phyloP scores from a whole-genome alignment of 1,140 invertebrate species.

The Cylas formicarius region DNA sequence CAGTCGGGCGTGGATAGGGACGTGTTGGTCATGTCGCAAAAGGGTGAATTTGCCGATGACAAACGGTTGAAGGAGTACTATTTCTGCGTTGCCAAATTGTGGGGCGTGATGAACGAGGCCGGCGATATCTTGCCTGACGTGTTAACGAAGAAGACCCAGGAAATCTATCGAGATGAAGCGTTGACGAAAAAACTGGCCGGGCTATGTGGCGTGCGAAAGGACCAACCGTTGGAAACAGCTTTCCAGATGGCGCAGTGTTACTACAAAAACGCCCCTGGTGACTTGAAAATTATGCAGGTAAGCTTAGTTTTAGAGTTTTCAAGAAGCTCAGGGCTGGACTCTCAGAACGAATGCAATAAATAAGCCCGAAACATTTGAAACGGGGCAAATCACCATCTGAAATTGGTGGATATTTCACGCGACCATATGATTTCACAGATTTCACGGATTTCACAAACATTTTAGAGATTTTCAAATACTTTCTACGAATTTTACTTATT shows the following conservation, averaged over 20 bases:
- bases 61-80: slow-evolving; percentile 40
- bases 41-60: slow-evolving; percentile 15
- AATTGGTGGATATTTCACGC: too few species aligned
- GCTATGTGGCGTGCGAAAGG: slow-evolving; percentile 41
- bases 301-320: too few species aligned
- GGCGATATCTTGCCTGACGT: slow-evolving; percentile 40
- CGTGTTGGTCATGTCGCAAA: slow-evolving; percentile 6
- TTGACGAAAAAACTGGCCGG: slow-evolving; percentile 38
- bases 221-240: slow-evolving; percentile 41
- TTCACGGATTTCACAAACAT: too few species aligned
- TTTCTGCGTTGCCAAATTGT: slow-evolving; percentile 42
- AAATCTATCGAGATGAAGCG: slow-evolving; percentile 37
- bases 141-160: slow-evolving; percentile 32
- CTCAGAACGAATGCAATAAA: too few species aligned
- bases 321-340: too few species aligned
- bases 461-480: too few species aligned
- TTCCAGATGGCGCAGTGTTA: slow-evolving; percentile 45
- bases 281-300: slow-evolving; percentile 1
- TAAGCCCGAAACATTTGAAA: too few species aligned
- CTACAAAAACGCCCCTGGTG: slow-evolving; percentile 15
- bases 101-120: slow-evolving; percentile 38
- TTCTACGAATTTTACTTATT: too few species aligned
- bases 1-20: slow-evolving; percentile 15
- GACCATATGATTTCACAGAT: too few species aligned
- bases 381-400: too few species aligned